Base-by-base conservation (phyloP, 2,888 invertebrate species). In the Magallana nippona region DNA sequence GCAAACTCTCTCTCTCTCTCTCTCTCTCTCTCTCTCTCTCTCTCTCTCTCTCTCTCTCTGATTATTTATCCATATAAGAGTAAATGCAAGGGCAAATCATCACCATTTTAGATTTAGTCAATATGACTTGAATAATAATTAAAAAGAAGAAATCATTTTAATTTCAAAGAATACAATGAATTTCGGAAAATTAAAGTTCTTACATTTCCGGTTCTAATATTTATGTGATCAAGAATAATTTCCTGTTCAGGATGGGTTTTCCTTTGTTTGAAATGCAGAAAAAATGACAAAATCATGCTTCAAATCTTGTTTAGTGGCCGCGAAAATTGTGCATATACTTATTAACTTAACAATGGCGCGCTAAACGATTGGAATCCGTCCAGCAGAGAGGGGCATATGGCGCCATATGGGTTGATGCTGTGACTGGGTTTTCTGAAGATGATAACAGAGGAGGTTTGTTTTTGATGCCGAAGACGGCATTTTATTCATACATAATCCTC, bases 261-360 rank as follows among this genome's bases (percentile, higher is more conserved):
- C 27, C 71, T 71, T 71, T 71, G 71, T 71, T 71, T 71, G 71
- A 71, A 71, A 71, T 71, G 71, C 71, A 22, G 71, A 71, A 71
- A 71, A 71, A 71, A 71, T 71, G 71, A 71, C 32, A 71, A 71
- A 71, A 71, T 71, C 3, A 71, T 27, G 71, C 15, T 32, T 22
- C 71, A 71, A 71, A 71, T 32, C 27, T 22, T 71, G 27, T 11
- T 13, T 71, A 71, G 32, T 71, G 27, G 15, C 17, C 15, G 32
- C 32, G 22, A 71, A 71, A 71, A 71, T 22, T 22, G 32, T 71
- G 27, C 27, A 71, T 71, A 27, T 71, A 71, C 71, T 10, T 27
- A 71, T 71, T 27, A 71, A 71, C 71, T 71, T 15, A 71, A 71
- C 71, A 71, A 71, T 71, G 71, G 27, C 71, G 22, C 15, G 32